These are phyloP conservation scores for Temnothorax rugatulus DNA, from an alignment of 2,888 invertebrate species.

Conservation along the genomic window DNA sequence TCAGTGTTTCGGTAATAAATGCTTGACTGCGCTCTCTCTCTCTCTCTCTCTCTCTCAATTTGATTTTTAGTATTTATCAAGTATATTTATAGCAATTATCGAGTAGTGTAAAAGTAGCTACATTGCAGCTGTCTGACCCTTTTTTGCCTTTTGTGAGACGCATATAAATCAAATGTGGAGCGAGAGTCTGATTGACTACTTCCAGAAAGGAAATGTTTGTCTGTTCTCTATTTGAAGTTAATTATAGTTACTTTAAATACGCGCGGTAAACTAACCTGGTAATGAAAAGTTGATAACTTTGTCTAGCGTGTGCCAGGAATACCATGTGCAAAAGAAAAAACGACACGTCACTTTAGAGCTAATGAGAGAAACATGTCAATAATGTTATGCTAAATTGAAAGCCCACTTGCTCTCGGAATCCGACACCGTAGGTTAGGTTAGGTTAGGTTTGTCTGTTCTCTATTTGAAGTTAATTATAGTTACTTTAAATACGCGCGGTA, in stretches of 20 bases:
- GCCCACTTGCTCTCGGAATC: neutral
- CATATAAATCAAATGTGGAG: neutral
- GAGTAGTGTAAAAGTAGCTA: neutral
- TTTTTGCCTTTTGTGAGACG: neutral
- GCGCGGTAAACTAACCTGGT: neutral
- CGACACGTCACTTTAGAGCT: neutral
- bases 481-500: neutral
- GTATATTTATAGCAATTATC: neutral
- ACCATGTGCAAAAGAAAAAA: neutral
- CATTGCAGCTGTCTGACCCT: neutral
- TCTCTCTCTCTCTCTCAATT: neutral
- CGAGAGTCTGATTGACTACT: neutral
- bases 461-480: neutral
- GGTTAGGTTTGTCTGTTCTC: too few relatives aligned
- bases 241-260: neutral
- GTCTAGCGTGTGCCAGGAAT: neutral
- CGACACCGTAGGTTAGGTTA: neutral
- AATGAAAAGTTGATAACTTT: neutral
- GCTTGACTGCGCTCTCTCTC: neutral
- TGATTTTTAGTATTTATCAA: neutral
- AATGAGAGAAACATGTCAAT: conserved; percentile 12
- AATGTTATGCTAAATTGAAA: conserved; percentile 18
- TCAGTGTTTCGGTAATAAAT: neutral
- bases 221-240: neutral
- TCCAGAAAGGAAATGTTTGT: neutral